These are phyloP conservation scores for Pollenia griseotomentosa DNA, from an alignment of 2,888 invertebrate genomes.

Conservation along the genomic window DNA sequence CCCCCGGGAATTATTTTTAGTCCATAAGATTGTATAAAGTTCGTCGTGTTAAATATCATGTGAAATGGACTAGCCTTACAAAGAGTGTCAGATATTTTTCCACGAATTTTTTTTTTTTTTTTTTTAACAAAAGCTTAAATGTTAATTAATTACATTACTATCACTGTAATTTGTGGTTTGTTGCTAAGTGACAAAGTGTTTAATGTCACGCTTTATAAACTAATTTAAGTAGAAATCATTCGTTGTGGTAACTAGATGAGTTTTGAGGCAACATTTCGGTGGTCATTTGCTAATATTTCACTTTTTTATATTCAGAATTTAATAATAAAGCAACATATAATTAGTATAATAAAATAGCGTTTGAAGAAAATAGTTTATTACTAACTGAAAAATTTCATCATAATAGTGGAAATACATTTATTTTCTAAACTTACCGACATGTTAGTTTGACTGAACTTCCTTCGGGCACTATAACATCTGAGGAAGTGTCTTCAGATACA, in stretches of 20 bases:
- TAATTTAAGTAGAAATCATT: slow-evolving; percentile 7
- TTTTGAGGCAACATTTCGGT: background rate
- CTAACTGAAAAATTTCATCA: no score
- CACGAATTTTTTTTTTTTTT: no score
- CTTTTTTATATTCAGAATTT: no score
- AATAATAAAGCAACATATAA: no score
- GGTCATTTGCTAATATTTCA: no score
- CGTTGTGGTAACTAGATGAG: slow-evolving; percentile 5
- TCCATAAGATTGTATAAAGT: background rate
- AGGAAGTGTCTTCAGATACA: slow-evolving; percentile 93
- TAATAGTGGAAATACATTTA: background rate
- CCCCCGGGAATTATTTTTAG: no score
- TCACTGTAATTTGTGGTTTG: background rate
- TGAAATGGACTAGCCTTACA: no score
- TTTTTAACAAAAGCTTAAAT: slow-evolving; percentile 9
- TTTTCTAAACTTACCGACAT: slow-evolving; percentile 84
- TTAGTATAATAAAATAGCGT: no score
- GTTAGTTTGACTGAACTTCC: slow-evolving; percentile 89
- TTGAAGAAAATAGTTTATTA: no score
- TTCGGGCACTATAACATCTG: slow-evolving; percentile 94
- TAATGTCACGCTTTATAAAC: background rate
- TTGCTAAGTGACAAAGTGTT: slow-evolving; percentile 4
- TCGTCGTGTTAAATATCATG: background rate
- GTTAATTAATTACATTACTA: background rate
- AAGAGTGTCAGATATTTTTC: no score